These are phyloP conservation scores for Clanis bilineata DNA, from an alignment of 2,888 invertebrate genomes.

Conservation along the genomic window DNA sequence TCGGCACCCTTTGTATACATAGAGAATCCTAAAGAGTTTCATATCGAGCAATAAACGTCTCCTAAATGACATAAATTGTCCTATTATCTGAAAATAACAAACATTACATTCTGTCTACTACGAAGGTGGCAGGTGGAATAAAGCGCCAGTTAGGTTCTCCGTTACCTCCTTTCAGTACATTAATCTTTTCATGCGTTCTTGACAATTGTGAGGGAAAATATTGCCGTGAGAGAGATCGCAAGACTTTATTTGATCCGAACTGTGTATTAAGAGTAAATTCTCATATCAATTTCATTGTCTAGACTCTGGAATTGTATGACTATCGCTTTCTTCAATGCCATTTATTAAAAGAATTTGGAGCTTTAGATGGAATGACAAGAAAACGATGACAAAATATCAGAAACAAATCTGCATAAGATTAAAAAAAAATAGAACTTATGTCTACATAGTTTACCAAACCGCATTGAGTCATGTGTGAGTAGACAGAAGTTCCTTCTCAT, in stretches of 20 bases:
- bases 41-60: background rate
- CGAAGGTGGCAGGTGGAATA: background rate
- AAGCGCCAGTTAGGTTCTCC: background rate
- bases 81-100: background rate
- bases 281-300: background rate
- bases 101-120: slow-evolving; percentile 7
- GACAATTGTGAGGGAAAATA: background rate
- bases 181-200: slow-evolving; percentile 1
- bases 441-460: too few species aligned
- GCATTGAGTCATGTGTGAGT: too few species aligned
- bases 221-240: background rate
- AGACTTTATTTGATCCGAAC: background rate
- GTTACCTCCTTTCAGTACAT: background rate
- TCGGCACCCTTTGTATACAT: too few species aligned
- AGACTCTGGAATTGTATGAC: too few species aligned
- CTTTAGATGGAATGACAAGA: too few species aligned
- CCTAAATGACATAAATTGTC: background rate
- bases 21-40: background rate
- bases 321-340: too few species aligned
- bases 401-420: too few species aligned
- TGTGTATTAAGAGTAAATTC: background rate
- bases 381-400: too few species aligned
- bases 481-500: too few species aligned
- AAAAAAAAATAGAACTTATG: too few species aligned
- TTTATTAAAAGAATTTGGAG: too few species aligned